phyloP scores from a whole-genome alignment of 2,113 vertebrate genomes.

The Phoxinus phoxinus region DNA sequence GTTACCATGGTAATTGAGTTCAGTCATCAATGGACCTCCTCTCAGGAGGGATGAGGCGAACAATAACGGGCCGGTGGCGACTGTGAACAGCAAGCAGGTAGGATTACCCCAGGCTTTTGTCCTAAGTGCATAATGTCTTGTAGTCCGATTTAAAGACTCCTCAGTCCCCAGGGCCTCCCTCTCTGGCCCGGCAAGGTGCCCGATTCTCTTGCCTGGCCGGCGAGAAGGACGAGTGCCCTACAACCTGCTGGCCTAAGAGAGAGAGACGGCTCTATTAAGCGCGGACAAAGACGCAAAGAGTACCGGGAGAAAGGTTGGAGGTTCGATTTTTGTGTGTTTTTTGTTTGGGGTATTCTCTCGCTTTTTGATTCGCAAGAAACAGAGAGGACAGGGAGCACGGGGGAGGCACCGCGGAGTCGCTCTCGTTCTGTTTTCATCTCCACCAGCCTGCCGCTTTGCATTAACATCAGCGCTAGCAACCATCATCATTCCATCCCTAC shows the following conservation, averaged over 20 bases:
- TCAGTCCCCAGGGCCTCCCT: conserved; percentile 85
- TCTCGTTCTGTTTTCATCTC: conserved; percentile 63
- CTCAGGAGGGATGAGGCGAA: conserved; percentile 87
- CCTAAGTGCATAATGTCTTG: conserved; percentile 94
- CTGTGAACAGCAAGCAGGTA: conserved; percentile 97
- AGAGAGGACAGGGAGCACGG: background rate
- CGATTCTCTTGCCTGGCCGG: conserved; percentile 86
- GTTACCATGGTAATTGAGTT: conserved; percentile 99
- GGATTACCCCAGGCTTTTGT: conserved; percentile 96
- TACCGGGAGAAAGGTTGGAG: conserved; percentile 73
- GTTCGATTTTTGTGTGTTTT: conserved; percentile 65
- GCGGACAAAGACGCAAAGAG: conserved; percentile 66
- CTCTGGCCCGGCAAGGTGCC: conserved; percentile 83
- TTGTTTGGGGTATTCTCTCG: conserved; percentile 17
- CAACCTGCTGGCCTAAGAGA: conserved; percentile 61
- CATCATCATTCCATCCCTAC: conserved; percentile 99
- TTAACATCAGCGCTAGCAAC: conserved; percentile 95
- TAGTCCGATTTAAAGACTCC: conserved; percentile 98
- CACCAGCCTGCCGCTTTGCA: conserved; percentile 94
- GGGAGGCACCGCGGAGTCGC: conserved; percentile 52
- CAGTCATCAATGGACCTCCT: conserved; percentile 89
- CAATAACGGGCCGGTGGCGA: conserved; percentile 92
- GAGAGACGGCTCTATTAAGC: conserved; percentile 53
- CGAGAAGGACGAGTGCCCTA: conserved; percentile 81
- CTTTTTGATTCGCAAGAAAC: background rate